These are phyloP conservation scores for Exocentrus adspersus DNA, from an alignment of 2,888 invertebrate genomes.

Conservation along the genomic window DNA sequence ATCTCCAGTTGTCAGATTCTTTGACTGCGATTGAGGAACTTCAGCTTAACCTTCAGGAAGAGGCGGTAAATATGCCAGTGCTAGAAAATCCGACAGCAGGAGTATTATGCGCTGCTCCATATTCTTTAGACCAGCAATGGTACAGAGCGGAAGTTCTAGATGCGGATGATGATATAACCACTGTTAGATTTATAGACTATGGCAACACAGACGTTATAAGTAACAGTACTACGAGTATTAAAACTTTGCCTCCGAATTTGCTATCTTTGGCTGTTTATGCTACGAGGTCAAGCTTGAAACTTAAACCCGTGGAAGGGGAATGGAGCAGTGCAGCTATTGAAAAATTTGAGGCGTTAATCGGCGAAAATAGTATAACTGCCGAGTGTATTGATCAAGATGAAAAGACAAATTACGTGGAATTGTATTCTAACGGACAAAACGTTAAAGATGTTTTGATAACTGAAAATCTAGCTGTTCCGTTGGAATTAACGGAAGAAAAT, in stretches of 20 bases:
- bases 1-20: conserved; percentile 74
- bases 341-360: conserved; percentile 64
- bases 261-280: conserved; percentile 69
- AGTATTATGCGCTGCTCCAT: conserved; percentile 79
- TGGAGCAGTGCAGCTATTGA: conserved; percentile 71
- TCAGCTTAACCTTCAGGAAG: conserved; percentile 73
- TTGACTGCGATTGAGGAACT: conserved; percentile 68
- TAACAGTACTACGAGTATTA: conserved; percentile 70
- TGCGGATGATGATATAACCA: conserved; percentile 78
- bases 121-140: conserved; percentile 87
- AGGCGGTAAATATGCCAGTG: conserved; percentile 65
- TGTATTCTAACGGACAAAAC: conserved; percentile 71
- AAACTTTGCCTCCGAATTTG: conserved; percentile 70
- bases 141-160: conserved; percentile 88
- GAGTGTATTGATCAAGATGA: conserved; percentile 66
- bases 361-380: conserved; percentile 45
- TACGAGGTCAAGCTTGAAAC: conserved; percentile 74
- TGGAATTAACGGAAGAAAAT: conserved; percentile 65
- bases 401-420: conserved; percentile 73
- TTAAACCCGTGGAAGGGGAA: conserved; percentile 74
- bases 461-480: conserved; percentile 67
- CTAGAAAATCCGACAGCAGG: conserved; percentile 70
- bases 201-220: conserved; percentile 82
- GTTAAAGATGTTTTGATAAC: conserved; percentile 71
- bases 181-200: conserved; percentile 81